A percentile compares a stretch with the other conserved stretches of the same genome.
These are phyloP conservation scores for Sphenopsis melanotis DNA, from an alignment of 2,797 vertebrate genomes.

Conservation along the genomic window DNA sequence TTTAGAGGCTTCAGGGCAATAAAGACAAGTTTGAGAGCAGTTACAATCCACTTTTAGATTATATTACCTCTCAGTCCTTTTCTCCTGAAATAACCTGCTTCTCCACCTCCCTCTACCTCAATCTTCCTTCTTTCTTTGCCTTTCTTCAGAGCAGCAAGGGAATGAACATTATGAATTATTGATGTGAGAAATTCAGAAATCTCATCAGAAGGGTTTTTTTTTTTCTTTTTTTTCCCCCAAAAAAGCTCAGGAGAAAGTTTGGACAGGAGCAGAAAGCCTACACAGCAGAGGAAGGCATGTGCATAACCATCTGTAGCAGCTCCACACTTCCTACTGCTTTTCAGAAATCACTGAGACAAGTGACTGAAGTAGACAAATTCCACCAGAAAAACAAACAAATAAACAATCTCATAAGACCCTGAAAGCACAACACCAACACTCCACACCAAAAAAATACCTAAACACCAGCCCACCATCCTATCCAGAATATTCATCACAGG, in stretches of 20 bases:
- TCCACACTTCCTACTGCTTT: neutral
- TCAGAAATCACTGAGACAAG: neutral
- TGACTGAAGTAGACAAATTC: neutral
- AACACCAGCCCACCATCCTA: rapidly evolving
- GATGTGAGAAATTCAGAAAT: neutral
- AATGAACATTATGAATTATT: neutral
- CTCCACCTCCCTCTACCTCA: neutral
- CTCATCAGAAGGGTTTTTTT: neutral
- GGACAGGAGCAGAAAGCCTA: neutral
- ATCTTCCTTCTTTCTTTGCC: neutral
- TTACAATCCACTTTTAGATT: constrained; percentile 6
- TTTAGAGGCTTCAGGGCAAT: constrained; percentile 26
- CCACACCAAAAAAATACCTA: neutral
- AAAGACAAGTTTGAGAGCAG: constrained; percentile 14
- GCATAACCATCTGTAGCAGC: neutral
- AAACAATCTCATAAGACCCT: neutral
- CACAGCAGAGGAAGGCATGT: neutral
- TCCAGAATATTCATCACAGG: neutral
- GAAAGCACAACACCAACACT: neutral
- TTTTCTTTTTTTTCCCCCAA: rapidly evolving
- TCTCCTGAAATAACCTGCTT: constrained; percentile 4
- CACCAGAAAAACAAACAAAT: neutral
- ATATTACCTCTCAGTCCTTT: constrained; percentile 8
- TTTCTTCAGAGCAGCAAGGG: neutral
- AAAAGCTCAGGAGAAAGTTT: neutral